Evolutionary conservation across 1,140 invertebrate genomes (phyloP).

Genomic region (Penaeus vannamei): DNA sequence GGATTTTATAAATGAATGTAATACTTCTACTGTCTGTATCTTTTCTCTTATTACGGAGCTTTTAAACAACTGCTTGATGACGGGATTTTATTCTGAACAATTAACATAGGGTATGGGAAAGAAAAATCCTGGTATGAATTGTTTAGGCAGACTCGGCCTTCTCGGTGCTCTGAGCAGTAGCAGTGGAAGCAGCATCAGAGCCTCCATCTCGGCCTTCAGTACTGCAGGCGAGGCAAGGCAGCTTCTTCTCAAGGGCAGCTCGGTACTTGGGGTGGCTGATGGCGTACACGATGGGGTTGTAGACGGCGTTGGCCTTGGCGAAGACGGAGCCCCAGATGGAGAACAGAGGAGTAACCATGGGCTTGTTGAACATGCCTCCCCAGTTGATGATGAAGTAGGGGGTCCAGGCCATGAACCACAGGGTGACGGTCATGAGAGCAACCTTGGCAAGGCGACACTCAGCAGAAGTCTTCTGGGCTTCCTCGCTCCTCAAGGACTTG

Average conservation of each 20-base stretch:
- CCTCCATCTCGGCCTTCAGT: background rate
- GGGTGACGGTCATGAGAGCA: conserved; percentile 70
- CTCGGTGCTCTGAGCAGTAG: no score
- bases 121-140: no score
- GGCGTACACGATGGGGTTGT: conserved; percentile 67
- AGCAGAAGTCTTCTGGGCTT: conserved; percentile 60
- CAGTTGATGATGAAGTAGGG: conserved; percentile 72
- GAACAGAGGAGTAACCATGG: conserved; percentile 69
- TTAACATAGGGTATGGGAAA: no score
- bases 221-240: background rate
- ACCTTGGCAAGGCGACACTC: conserved; percentile 71
- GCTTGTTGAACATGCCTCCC: conserved; percentile 70
- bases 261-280: conserved; percentile 38
- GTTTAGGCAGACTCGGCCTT: no score
- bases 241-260: conserved; percentile 42
- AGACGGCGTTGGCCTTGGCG: conserved; percentile 58
- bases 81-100: no score
- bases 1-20: no score
- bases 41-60: no score
- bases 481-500: conserved; percentile 69
- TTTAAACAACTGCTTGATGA: no score
- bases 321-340: conserved; percentile 62
- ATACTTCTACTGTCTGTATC: no score
- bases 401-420: conserved; percentile 71
- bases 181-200: no score